Conservation (phyloP, 2,797 vertebrate genomes). For the Gila robusta region DNA sequence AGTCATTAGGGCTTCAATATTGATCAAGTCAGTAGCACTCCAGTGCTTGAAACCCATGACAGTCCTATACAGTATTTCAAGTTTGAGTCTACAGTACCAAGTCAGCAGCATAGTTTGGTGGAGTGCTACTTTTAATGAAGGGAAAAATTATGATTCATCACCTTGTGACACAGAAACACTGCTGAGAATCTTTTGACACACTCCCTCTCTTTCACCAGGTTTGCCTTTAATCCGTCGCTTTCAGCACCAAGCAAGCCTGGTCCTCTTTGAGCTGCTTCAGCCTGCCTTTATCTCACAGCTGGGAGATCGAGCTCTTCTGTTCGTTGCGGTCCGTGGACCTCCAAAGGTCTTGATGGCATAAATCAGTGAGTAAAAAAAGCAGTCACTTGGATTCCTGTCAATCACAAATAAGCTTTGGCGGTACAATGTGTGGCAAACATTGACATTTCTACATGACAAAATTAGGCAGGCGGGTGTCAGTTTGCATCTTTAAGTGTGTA, state of each 20-base stretch:
- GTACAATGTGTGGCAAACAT: constrained; percentile 10
- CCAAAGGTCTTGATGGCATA: constrained; percentile 31
- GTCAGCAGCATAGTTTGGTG: constrained; percentile 58
- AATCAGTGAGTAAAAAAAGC: constrained; percentile 31
- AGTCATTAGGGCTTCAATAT: constrained; percentile 46
- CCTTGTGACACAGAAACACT: constrained; percentile 72
- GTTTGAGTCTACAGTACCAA: constrained; percentile 31
- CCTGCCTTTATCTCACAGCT: constrained; percentile 46
- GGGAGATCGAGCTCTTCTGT: constrained; percentile 32
- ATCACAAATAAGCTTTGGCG: constrained; percentile 32
- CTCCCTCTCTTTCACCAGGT: constrained; percentile 11
- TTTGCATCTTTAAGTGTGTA: not conserved
- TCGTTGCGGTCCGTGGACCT: not conserved
- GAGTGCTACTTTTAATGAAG: constrained; percentile 74
- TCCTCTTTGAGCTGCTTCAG: constrained; percentile 37
- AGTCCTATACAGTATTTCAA: constrained; percentile 31
- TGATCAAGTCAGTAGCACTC: constrained; percentile 31
- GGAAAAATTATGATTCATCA: constrained; percentile 69
- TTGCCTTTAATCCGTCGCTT: constrained; percentile 56
- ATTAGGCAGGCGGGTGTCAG: constrained; percentile 2
- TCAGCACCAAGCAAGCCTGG: constrained; percentile 28
- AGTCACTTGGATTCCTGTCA: constrained; percentile 32
- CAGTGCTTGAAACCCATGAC: constrained; percentile 25
- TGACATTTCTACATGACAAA: constrained; percentile 44
- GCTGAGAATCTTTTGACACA: constrained; percentile 53